Conservation (phyloP, 2,113 vertebrate species). For the Ochotona princeps region DNA sequence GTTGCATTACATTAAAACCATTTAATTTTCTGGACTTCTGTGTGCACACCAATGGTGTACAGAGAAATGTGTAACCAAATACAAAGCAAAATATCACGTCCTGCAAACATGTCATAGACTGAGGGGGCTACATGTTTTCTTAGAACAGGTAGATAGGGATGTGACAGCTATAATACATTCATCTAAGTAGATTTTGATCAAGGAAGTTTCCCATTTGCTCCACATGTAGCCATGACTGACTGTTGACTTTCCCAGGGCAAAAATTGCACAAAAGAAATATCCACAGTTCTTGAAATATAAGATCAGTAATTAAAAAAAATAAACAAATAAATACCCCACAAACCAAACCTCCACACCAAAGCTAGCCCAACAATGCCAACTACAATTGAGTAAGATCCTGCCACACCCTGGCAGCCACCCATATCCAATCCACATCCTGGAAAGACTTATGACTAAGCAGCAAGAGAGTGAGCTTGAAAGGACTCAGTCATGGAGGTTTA, state of each 20-base stretch:
- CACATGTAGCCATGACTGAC: slow-evolving; percentile 56
- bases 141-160: slow-evolving; percentile 25
- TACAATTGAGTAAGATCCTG: slow-evolving; percentile 24
- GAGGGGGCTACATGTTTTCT: slow-evolving; percentile 65
- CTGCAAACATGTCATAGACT: slow-evolving; percentile 34
- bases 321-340: background rate
- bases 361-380: slow-evolving; percentile 45
- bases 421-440: slow-evolving; percentile 52
- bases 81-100: background rate
- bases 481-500: slow-evolving; percentile 60
- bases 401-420: slow-evolving; percentile 49
- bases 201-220: slow-evolving; percentile 53
- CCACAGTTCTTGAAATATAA: slow-evolving; percentile 53
- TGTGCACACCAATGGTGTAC: background rate
- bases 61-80: slow-evolving; percentile 39
- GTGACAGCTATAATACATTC: slow-evolving; percentile 34
- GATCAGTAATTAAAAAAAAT: background rate
- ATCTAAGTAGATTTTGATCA: slow-evolving; percentile 59
- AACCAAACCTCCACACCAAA: slow-evolving; percentile 60
- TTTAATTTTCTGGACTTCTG: slow-evolving; percentile 52
- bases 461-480: slow-evolving; percentile 56
- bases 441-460: slow-evolving; percentile 59
- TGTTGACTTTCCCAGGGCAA: slow-evolving; percentile 58
- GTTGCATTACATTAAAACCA: slow-evolving; percentile 1
- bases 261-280: slow-evolving; percentile 44